Conservation (phyloP, 1,140 invertebrate species). For the Augochlora pura region DNA sequence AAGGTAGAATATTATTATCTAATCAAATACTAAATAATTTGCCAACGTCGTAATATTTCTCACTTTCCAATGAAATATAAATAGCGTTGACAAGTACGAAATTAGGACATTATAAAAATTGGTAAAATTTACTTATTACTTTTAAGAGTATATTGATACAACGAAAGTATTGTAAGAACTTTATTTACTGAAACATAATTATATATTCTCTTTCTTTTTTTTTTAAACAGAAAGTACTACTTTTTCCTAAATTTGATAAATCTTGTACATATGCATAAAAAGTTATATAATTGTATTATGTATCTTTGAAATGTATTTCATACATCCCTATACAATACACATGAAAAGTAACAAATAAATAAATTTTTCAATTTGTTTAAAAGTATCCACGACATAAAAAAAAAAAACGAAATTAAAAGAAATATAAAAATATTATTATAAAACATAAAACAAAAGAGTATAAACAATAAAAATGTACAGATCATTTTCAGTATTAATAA, state of each 20-base stretch:
- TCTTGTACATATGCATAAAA: constrained; percentile 42
- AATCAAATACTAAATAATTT: constrained; percentile 60
- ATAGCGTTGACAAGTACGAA: neutral
- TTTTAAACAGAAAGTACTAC: neutral
- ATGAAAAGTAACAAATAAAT: neutral
- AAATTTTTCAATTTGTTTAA: neutral
- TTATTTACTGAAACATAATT: neutral
- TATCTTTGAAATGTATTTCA: constrained; percentile 32
- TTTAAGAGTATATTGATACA: neutral
- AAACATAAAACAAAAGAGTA: neutral
- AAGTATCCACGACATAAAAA: neutral
- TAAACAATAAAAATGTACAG: neutral
- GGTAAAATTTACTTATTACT: constrained; percentile 1
- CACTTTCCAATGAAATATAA: constrained; percentile 4
- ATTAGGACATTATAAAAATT: neutral
- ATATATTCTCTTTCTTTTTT: neutral
- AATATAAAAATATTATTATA: neutral
- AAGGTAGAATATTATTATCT: constrained; percentile 76
- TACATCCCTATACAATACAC: constrained; percentile 7
- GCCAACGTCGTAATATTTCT: constrained; percentile 21
- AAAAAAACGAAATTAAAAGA: neutral
- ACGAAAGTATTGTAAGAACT: constrained; percentile 2
- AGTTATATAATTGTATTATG: constrained; percentile 7
- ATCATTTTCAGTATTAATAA: neutral
- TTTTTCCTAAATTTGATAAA: constrained; percentile 13